Evolutionary conservation across 2,888 invertebrate species (phyloP).

Genomic region (Alcis repandata): DNA sequence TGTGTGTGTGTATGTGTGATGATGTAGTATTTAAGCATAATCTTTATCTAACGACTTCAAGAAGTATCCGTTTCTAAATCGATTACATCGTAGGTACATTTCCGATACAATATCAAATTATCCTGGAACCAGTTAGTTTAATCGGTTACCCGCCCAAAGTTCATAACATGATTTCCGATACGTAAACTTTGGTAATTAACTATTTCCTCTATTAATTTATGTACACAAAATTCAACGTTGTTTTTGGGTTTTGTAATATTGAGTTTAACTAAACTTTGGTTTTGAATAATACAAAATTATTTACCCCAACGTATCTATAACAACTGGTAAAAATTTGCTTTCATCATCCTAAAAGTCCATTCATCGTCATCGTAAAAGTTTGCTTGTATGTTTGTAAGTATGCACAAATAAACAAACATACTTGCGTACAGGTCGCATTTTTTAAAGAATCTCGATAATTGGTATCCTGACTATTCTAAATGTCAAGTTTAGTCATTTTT

Average conservation of each 20-base stretch:
- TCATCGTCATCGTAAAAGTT: too few species aligned
- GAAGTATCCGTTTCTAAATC: constrained; percentile 19
- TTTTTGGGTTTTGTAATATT: constrained; percentile 5
- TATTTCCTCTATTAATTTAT: constrained; percentile 37
- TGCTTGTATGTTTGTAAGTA: too few species aligned
- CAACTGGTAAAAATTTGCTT: too few species aligned
- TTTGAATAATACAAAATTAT: not conserved
- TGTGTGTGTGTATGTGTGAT: too few species aligned
- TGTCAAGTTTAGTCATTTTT: too few species aligned
- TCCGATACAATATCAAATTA: constrained; percentile 38
- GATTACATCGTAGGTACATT: constrained; percentile 29
- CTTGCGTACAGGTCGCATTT: too few species aligned
- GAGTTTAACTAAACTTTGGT: not conserved
- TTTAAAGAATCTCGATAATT: too few species aligned
- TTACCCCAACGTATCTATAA: too few species aligned
- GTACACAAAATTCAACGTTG: constrained; percentile 21
- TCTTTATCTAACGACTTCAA: not conserved
- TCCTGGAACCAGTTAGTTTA: constrained; percentile 38
- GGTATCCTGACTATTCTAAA: too few species aligned
- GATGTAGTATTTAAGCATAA: too few species aligned
- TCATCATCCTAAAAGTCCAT: too few species aligned
- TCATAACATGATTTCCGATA: constrained; percentile 42
- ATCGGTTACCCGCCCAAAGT: constrained; percentile 43
- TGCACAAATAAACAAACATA: too few species aligned
- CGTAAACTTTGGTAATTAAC: constrained; percentile 43